These are phyloP conservation scores for Mastomys coucha DNA, from an alignment of 2,113 vertebrate species.

Conservation along the genomic window DNA sequence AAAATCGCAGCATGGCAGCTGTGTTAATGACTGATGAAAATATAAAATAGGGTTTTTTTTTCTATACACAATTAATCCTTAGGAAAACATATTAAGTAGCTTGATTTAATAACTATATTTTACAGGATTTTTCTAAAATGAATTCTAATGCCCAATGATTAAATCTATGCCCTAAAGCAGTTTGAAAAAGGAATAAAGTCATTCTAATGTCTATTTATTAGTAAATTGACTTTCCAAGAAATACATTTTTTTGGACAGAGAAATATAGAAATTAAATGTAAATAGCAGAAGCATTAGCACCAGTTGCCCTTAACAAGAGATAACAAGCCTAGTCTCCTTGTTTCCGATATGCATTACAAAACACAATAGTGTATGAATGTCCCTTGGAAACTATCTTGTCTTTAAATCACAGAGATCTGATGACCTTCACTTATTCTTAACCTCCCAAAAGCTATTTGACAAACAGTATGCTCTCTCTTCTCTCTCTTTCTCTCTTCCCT, in stretches of 20 bases:
- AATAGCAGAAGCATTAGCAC: background rate
- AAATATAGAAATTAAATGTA: conserved; percentile 21
- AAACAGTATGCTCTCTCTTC: background rate
- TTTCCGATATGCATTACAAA: background rate
- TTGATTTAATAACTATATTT: conserved; percentile 47
- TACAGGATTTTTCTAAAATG: conserved; percentile 42
- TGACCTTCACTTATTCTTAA: background rate
- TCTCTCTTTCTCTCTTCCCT: fast-evolving
- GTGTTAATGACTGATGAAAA: conserved; percentile 75
- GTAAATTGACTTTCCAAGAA: background rate
- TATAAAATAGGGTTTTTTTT: conserved; percentile 63
- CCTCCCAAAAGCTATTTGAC: background rate
- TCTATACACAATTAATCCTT: conserved; percentile 60
- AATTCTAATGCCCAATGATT: conserved; percentile 55
- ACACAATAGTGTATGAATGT: background rate
- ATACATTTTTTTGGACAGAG: background rate
- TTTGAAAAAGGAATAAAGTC: conserved; percentile 12
- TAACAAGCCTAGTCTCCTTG: background rate
- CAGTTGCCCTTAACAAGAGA: background rate
- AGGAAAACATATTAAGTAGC: conserved; percentile 30
- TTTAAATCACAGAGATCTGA: conserved; percentile 21
- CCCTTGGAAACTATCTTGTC: background rate
- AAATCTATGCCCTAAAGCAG: background rate
- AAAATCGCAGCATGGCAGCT: conserved; percentile 66
- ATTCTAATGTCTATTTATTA: conserved; percentile 13